Percentiles rank a stretch among this genome's conserved stretches.
These are phyloP conservation scores for Pelodytes ibericus DNA, from an alignment of 2,797 vertebrate species.

Conservation along the genomic window DNA sequence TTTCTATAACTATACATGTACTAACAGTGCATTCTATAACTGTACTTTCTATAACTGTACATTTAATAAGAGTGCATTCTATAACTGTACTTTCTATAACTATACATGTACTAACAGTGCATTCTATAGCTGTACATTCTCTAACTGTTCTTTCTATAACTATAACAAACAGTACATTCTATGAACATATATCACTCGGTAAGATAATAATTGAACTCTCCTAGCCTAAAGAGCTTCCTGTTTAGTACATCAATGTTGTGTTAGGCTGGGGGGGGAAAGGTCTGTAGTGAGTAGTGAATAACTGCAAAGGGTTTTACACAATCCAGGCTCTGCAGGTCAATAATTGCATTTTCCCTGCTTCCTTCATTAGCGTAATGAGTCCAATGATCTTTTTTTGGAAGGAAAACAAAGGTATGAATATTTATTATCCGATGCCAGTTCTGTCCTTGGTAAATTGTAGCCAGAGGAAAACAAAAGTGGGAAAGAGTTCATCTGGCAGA, in stretches of 20 bases:
- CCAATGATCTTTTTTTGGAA: conserved; percentile 64
- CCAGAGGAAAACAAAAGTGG: conserved; percentile 65
- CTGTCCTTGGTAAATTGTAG: conserved; percentile 73
- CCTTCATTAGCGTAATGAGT: conserved; percentile 66
- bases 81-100: too few species aligned
- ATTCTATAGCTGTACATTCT: too few species aligned
- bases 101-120: too few species aligned
- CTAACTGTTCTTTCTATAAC: too few species aligned
- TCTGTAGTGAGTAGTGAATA: not conserved
- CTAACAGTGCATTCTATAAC: too few species aligned
- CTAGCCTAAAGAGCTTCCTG: not conserved
- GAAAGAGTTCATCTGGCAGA: conserved; percentile 68
- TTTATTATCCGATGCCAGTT: conserved; percentile 66
- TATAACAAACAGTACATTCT: not conserved
- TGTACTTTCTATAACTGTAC: too few species aligned
- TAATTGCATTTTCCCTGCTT: conserved; percentile 34
- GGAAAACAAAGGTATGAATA: conserved; percentile 57
- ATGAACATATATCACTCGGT: not conserved
- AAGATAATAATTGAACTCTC: conserved; percentile 11
- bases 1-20: too few species aligned
- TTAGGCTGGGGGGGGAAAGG: not conserved
- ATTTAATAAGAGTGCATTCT: too few species aligned
- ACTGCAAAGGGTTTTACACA: not conserved
- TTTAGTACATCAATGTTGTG: conserved; percentile 12
- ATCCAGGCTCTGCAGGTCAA: conserved; percentile 28